Base-by-base conservation (phyloP, 2,797 vertebrate species). In the Pipistrellus pygmaeus region DNA sequence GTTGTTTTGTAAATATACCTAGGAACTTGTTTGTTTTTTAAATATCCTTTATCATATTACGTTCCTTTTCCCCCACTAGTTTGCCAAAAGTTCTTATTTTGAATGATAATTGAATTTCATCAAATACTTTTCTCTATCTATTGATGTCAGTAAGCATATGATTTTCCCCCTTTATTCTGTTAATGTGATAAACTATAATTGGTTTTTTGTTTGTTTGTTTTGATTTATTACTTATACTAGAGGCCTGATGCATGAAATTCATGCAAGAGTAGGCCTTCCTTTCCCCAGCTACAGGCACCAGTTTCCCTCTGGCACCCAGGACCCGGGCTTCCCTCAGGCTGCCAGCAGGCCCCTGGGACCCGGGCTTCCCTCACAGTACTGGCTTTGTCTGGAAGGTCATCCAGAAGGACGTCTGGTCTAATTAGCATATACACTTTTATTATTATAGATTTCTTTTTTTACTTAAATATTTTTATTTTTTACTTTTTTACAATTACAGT, bases 101-200 rank as follows among this genome's bases (percentile, higher is more conserved):
- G 46, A 81, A 30, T 53, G 20, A 72, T 86, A 73, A 92, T 81
- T 44, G 21, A 81, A 73, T 93, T 81, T 73, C 46, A 66, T 73
- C 32, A 87, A 62, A 87, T 51, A 53, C 15, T 64, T 72, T 90
- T 89, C 71, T 78, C 41, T 71, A 69, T 92, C 51, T 85, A 4
- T 51, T 78, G 73, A 92, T 27, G 15, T 72, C 27, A 80, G 30
- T 51, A 51, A 32, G 53, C 44, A 32, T 51, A 12, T 80, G 55
- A 64, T 44, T 75, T 78, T 11, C 30, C 30, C 25, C 57, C 46
- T 88, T 53, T 82, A 10, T 66, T 44, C 30, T 30, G 20, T 76
- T 93, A 55, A 73, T 81, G 57, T 84, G 21, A 60, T 35, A 77
- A 77, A 44, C n/a, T 88, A 66, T 44, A 18, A 53, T n/a, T 38